Evolutionary conservation across 2,797 vertebrate genomes (phyloP).

Genomic region (Acrocephalus scirpaceus): DNA sequence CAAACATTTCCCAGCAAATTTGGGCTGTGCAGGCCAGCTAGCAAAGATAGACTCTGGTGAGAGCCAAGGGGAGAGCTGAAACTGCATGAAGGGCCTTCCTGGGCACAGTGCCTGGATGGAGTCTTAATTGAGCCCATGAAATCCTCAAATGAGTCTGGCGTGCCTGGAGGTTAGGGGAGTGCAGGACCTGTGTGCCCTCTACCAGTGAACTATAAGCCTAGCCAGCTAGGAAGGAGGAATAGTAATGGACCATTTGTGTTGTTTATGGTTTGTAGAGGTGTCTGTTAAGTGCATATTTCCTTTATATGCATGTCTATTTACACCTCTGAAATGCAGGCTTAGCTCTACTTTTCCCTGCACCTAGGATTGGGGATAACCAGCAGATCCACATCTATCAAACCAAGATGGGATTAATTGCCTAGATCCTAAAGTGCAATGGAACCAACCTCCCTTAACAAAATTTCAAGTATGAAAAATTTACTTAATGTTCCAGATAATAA

Average conservation of each 20-base stretch:
- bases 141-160: too few species aligned
- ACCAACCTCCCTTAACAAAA: neutral
- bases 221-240: neutral
- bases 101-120: neutral
- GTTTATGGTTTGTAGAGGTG: neutral
- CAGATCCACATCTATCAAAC: neutral
- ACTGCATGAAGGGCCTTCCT: neutral
- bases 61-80: neutral
- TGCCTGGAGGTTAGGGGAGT: neutral
- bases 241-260: neutral
- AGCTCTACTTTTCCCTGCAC: neutral
- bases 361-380: neutral
- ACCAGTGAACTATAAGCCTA: neutral
- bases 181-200: neutral
- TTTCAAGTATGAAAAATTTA: neutral
- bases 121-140: neutral
- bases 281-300: neutral
- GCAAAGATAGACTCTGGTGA: neutral
- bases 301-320: accelerated
- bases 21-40: neutral
- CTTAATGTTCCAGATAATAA: neutral
- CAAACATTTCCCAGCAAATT: neutral
- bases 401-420: neutral
- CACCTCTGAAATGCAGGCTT: neutral
- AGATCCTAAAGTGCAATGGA: neutral